Evolutionary conservation across 2,113 vertebrate genomes (phyloP), one percentile per base, ranked within the genome.

Genomic region (Scortum barcoo): DNA sequence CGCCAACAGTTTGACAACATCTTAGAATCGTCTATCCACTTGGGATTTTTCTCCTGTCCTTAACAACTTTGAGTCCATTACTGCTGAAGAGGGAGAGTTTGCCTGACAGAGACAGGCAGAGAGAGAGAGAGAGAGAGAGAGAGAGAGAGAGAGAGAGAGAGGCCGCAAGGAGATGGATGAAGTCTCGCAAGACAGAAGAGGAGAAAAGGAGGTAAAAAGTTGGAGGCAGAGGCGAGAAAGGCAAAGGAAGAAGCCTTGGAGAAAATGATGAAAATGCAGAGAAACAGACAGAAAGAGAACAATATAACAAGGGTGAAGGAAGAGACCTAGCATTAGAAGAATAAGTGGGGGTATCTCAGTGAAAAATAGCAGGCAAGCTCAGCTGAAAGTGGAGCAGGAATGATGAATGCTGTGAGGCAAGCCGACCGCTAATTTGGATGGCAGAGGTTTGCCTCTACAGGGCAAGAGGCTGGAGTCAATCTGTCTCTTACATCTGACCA

Each of bases 1-100:
- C 69, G 69, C 84, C 82, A 88, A 81, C 77, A 91, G 79, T 90
- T 88, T 91, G 91, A 92, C 91, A 93, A 87, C 89, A 90, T 91
- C 88, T 90, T 79, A 78, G 72, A 86, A 90, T 89, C 76, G 80
- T 83, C 85, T 72, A 76, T 78, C 88, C 88, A 80, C 79, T 86
- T 80, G 77, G 84, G 90, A 90, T 85, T 88, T 87, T 42, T 78
- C 50, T 84, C 68, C 71, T 81, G 77, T 91, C 81, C 76, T 84
- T 50, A 86, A 87, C 80, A 87, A 72, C 81, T 71, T 60, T 26
- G 69, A 87, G 83, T 80, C 84, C 75, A 85, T 85, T 90, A 78
- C 68, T 61, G 81, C 40, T 70, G 26, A 48, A 84, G 57, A 76
- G 44, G 63, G 30, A 81, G 53, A 78, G 80, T 53, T 33, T 24